Evolutionary conservation across 2,888 invertebrate genomes (phyloP), one percentile per base, ranked within the genome.

Genomic region (Drosophila mimetica): DNA sequence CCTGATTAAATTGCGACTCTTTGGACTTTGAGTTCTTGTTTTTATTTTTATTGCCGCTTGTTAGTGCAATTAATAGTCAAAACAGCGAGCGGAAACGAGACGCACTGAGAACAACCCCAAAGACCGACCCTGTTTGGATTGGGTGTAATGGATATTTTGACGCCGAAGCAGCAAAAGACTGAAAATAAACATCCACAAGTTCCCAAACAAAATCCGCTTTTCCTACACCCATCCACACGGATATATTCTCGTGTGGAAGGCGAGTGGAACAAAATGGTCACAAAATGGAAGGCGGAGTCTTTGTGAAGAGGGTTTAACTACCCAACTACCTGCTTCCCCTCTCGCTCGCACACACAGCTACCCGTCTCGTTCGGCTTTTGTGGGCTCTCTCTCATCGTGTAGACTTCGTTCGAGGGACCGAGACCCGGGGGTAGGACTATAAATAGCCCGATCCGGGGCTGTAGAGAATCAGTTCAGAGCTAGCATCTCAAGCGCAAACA

Each of bases 71-170:
- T 82, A 75, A 71, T 72, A 77, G 63, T 75, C 79, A 78, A 59
- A 74, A 76, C 71, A 32, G 46, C 37, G 51, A 50, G 60, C 28
- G 46, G 41, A 37, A 39, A n/a, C n/a, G 28, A 59, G 44, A 54
- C 8, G 44, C 36, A 37, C n/a, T 13, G 54, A 34, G 25, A 37
- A 47, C 64, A 48, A 57, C 57, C 59, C 71, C 59, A 65, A 70
- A 71, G 30, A 22, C 2, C 60, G 46, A 76, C 88, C 89, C 89
- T 90, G 85, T 90, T 89, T 90, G 86, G 89, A 89, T 89, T 86
- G 86, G 83, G 75, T 83, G 86, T 90, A 90, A 89, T 89, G 84
- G 88, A 89, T 90, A 90, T 90, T 90, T 90, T 90, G 90, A 90
- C 90, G 90, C 83, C 79, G 86, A 86, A 77, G 80, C 89, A 88